These are phyloP conservation scores for Actinostola sp. DNA, from an alignment of 92 coral and sea anemone genomes.

Conservation along the genomic window DNA sequence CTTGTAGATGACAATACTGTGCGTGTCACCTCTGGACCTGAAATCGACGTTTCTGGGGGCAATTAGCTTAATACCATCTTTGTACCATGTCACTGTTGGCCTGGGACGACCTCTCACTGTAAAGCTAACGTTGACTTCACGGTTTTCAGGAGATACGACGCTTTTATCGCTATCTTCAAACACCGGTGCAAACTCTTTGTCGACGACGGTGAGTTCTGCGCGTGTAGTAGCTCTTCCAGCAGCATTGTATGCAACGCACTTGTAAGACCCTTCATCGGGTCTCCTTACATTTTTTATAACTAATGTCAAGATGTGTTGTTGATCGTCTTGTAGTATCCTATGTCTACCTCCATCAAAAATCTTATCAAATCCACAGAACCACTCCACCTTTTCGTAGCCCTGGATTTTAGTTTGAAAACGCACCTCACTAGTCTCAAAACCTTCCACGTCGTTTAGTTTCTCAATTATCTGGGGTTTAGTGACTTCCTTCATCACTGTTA, in stretches of 20 bases:
- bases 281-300: constrained; percentile 57
- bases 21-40: constrained; percentile 43
- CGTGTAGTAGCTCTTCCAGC: constrained; percentile 61
- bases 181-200: constrained; percentile 51
- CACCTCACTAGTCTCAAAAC: constrained; percentile 62
- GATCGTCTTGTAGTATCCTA: constrained; percentile 39
- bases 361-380: constrained; percentile 74
- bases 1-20: constrained; percentile 46
- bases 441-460: constrained; percentile 63
- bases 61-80: constrained; percentile 54
- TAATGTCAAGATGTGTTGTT: constrained; percentile 45
- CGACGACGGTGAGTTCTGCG: constrained; percentile 53
- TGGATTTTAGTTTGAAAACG: constrained; percentile 61
- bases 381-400: constrained; percentile 68
- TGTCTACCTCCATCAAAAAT: constrained; percentile 64
- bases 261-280: constrained; percentile 67
- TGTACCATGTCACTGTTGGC: constrained; percentile 74
- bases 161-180: constrained; percentile 58
- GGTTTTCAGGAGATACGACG: constrained; percentile 54
- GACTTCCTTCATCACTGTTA: constrained; percentile 50
- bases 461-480: constrained; percentile 75
- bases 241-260: constrained; percentile 70
- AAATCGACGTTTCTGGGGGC: constrained; percentile 40
- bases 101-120: constrained; percentile 66
- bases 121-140: constrained; percentile 55